Evolutionary conservation across 2,888 invertebrate species (phyloP).

Genomic region (Nudaria mundana): DNA sequence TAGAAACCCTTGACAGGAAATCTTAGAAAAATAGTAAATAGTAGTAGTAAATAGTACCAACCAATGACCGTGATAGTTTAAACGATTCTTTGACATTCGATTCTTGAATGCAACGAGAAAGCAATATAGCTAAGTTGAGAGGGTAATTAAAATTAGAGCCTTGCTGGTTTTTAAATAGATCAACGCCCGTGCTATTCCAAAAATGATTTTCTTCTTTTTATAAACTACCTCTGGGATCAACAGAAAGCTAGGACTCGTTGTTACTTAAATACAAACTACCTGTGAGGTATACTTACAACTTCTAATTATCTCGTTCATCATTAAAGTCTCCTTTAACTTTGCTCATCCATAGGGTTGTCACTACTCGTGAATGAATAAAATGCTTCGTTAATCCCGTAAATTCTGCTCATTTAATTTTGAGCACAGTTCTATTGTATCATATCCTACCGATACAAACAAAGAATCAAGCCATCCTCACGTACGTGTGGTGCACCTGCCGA

Average conservation of each 20-base stretch:
- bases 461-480: too few species aligned
- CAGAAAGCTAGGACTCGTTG: not conserved
- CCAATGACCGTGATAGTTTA: too few species aligned
- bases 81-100: slow-evolving; percentile 6
- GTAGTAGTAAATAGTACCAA: too few species aligned
- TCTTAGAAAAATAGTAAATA: too few species aligned
- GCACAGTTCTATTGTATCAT: too few species aligned
- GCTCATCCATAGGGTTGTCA: slow-evolving; percentile 17
- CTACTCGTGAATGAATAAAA: not conserved
- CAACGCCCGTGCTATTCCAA: not conserved
- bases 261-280: slow-evolving; percentile 3
- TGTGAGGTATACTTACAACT: slow-evolving; percentile 30
- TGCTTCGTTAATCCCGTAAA: not conserved
- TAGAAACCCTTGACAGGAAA: slow-evolving; percentile 5
- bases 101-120: slow-evolving; percentile 8
- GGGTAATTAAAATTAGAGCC: too few species aligned
- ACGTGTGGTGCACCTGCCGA: too few species aligned
- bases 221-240: not conserved
- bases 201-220: not conserved
- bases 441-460: too few species aligned
- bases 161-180: too few species aligned
- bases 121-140: slow-evolving; percentile 25
- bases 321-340: slow-evolving; percentile 24
- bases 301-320: slow-evolving; percentile 45
- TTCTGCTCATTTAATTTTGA: too few species aligned